Evolutionary conservation across 1,140 invertebrate genomes (phyloP).

Genomic region (Drosophila paulistorum): DNA sequence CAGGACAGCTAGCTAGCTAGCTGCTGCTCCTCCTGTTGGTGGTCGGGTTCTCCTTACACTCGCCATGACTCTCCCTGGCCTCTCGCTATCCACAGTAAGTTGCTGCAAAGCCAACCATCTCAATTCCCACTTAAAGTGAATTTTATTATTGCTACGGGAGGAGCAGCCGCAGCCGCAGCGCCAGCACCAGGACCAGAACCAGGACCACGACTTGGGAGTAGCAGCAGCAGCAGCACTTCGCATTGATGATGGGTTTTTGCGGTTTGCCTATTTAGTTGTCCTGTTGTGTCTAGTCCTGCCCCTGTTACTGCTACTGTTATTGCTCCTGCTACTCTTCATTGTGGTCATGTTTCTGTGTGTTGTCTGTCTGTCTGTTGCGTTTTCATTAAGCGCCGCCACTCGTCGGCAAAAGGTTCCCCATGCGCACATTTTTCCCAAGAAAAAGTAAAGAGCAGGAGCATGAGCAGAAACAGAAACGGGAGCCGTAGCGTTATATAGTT

Average conservation of each 20-base stretch:
- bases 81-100: background rate
- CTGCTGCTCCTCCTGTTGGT: slow-evolving; percentile 23
- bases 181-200: background rate
- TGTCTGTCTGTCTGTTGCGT: slow-evolving; percentile 68
- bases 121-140: slow-evolving; percentile 69
- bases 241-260: slow-evolving; percentile 62
- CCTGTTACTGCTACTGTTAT: background rate
- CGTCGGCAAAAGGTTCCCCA: slow-evolving; percentile 63
- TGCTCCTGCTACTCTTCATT: slow-evolving; percentile 16
- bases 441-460: slow-evolving; percentile 27
- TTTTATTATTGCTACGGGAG: slow-evolving; percentile 67
- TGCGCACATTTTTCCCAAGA: slow-evolving; percentile 61
- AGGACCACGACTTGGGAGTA: background rate
- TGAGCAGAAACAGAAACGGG: slow-evolving; percentile 17
- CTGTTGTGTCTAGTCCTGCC: slow-evolving; percentile 24
- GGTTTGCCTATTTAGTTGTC: slow-evolving; percentile 64
- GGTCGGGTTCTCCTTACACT: background rate
- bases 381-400: slow-evolving; percentile 78
- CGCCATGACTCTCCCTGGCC: background rate
- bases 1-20: slow-evolving; percentile 41
- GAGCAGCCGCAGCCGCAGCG: background rate
- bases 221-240: slow-evolving; percentile 21
- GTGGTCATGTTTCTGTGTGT: slow-evolving; percentile 51
- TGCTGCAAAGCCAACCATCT: slow-evolving; percentile 50
- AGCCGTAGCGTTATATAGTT: slow-evolving; percentile 5